Base-by-base conservation (phyloP, 2,797 vertebrate species). In the Diglossa cyanea region DNA sequence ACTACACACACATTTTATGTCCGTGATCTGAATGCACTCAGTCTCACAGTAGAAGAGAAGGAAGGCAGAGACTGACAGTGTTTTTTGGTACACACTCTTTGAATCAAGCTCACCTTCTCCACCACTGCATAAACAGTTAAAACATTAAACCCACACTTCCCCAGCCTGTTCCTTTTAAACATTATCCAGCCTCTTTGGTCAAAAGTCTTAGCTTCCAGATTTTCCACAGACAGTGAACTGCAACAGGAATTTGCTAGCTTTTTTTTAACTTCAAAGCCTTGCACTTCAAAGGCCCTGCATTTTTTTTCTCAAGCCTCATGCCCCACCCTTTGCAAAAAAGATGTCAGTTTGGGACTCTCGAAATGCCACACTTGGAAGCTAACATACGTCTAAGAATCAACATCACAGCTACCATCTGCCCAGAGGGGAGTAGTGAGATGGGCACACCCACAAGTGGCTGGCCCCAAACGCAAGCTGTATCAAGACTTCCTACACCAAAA, bases 221-320 rank as follows among this genome's bases (percentile, higher is more conserved):
- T 91, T 86, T 67, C 50, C 58, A 55, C 33, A 80, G 55, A 58
- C 45, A 62, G 55, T 9, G n/a, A 63, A n/a, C n/a, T 39, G 76
- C 45, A 53, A 21, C 16, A 39, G 50, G 62, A 70, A 44, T 87
- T 92, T 73, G 35, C 37, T 66, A 37, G 54, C 11, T 80, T 75
- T 86, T 51, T 92, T 31, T 23, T 50, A 65, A 90, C 88, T 94
- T 93, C 85, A 91, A 93, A 91, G 90, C 63, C 72, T 61, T 65
- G 47, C 42, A 72, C 72, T 95, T 90, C 93, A 88, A 91, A 95
- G 86, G 44, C 51, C 13, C 31, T 70, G 35, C 44, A 37, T 35
- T 44, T 90, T 92, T 74, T 82, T 80, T 37, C 51, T 78, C 31
- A 44, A 60, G 65, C 53, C 18, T 74, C 40, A 9, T 40, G 82